Conservation (phyloP, 1,140 invertebrate genomes). For the Pomacea maculata region DNA sequence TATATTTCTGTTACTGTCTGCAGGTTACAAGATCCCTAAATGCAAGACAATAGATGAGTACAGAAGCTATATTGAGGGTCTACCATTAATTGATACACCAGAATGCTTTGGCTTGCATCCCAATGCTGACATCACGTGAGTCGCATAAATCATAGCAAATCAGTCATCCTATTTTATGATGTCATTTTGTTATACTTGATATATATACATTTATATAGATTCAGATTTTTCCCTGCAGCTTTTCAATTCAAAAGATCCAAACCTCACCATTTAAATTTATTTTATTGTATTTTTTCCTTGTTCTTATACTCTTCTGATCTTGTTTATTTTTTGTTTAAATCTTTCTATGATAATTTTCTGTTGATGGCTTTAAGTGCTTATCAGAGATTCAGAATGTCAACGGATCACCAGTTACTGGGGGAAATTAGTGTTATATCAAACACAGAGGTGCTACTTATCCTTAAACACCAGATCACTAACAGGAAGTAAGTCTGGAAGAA, state of each 20-base stretch:
- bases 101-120: conserved; percentile 95
- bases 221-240: background rate
- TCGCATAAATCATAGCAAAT: conserved; percentile 19
- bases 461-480: background rate
- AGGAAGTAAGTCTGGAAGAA: background rate
- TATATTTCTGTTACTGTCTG: conserved; percentile 12
- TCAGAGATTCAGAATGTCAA: too few relatives aligned
- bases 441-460: too few relatives aligned
- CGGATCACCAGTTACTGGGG: too few relatives aligned
- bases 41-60: conserved; percentile 65
- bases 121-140: conserved; percentile 94
- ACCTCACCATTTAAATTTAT: background rate
- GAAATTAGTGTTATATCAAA: too few relatives aligned
- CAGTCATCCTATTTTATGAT: too few relatives aligned
- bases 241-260: background rate
- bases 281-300: background rate
- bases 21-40: conserved; percentile 68
- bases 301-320: too few relatives aligned
- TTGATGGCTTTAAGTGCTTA: too few relatives aligned
- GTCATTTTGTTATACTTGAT: too few relatives aligned
- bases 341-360: too few relatives aligned
- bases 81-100: conserved; percentile 88
- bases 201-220: too few relatives aligned
- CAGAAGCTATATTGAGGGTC: conserved; percentile 74
- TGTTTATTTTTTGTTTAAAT: too few relatives aligned